Conservation (phyloP, 2,888 invertebrate species). For the Coenonympha arcania region DNA sequence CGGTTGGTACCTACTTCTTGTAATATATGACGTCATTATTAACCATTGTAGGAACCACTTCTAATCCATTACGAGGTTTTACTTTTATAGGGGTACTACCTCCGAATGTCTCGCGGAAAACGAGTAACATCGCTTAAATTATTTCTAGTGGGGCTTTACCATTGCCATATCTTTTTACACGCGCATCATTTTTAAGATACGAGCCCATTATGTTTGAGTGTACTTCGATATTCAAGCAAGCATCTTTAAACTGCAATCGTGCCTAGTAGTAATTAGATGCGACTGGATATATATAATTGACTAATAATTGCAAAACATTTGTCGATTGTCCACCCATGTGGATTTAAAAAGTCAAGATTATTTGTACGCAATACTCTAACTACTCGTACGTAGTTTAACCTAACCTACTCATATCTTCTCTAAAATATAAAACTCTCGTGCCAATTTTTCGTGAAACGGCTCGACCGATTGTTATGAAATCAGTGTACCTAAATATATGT, state of each 20-base stretch:
- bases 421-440: too few species aligned
- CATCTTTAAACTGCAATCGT: constrained; percentile 68
- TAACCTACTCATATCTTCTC: too few species aligned
- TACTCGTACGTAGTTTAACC: too few species aligned
- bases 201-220: constrained; percentile 67
- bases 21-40: too few species aligned
- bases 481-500: too few species aligned
- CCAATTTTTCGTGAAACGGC: too few species aligned
- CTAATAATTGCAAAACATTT: too few species aligned
- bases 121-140: constrained; percentile 71
- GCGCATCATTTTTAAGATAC: constrained; percentile 66
- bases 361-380: too few species aligned
- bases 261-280: constrained; percentile 28
- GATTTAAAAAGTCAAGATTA: too few species aligned
- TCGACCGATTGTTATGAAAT: too few species aligned
- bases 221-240: constrained; percentile 55
- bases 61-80: constrained; percentile 73
- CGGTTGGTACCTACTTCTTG: too few species aligned
- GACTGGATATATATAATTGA: background rate
- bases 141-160: constrained; percentile 71
- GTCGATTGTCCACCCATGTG: too few species aligned
- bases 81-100: constrained; percentile 69
- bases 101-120: constrained; percentile 66
- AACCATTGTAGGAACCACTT: constrained; percentile 61
- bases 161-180: constrained; percentile 72